These are phyloP conservation scores for Tortrix viridana DNA, from an alignment of 2,888 invertebrate species.

Conservation along the genomic window DNA sequence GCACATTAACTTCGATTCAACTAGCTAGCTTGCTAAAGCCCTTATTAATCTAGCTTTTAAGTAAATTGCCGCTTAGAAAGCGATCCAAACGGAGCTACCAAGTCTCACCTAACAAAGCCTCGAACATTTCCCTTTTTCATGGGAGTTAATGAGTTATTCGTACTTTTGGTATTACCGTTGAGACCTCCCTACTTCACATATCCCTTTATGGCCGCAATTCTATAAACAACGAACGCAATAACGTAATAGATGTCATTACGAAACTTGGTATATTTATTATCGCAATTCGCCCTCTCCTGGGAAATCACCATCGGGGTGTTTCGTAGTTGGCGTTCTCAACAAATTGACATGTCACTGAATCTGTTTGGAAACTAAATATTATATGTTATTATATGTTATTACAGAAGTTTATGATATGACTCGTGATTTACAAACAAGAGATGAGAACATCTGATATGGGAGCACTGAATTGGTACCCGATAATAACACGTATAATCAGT, in stretches of 20 bases:
- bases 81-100: too few relatives aligned
- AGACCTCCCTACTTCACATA: too few relatives aligned
- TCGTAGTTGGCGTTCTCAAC: constrained; percentile 11
- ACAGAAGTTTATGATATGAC: constrained; percentile 29
- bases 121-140: too few relatives aligned
- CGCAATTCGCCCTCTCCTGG: constrained; percentile 20
- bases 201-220: not conserved
- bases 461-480: not conserved
- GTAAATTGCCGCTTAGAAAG: too few relatives aligned
- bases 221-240: constrained; percentile 7
- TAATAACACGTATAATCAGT: too few relatives aligned
- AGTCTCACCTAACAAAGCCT: too few relatives aligned
- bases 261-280: constrained; percentile 31
- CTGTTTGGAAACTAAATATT: constrained; percentile 18
- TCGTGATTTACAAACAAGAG: constrained; percentile 31
- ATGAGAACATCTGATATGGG: not conserved
- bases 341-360: constrained; percentile 29
- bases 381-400: too few relatives aligned
- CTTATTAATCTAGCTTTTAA: too few relatives aligned
- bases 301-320: constrained; percentile 30
- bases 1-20: too few relatives aligned
- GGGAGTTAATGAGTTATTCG: too few relatives aligned
- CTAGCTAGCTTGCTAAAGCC: too few relatives aligned
- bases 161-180: too few relatives aligned
- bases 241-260: constrained; percentile 22